Evolutionary conservation across 2,797 vertebrate species (phyloP), one percentile per base, ranked within the genome.

Genomic region (Cyclura pinguis): DNA sequence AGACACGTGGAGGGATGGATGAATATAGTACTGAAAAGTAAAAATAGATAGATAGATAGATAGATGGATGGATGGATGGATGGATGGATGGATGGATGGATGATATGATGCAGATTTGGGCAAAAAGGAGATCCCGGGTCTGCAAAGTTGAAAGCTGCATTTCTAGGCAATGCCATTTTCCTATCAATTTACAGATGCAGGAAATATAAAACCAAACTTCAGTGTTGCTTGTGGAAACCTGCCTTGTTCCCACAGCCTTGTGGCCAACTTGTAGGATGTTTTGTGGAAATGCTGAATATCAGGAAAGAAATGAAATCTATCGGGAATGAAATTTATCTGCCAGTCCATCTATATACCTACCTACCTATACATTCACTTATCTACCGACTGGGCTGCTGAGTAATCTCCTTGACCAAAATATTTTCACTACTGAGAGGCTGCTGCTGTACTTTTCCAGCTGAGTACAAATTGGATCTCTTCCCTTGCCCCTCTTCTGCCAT

Each of bases 391-490:
- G 55, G 20, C 13, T 4, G 22, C 38, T 35, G 57, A 62, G 16
- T 50, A 55, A 24, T 4, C 13, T 14, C 0, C 59, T 38, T 67
- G 59, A 80, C 29, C 57, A 57, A 38, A 67, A 20, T 16, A 3
- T 24, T 42, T 57, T 42, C 73, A 62, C 35, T 76, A 29, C 13
- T 62, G 55, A 55, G 55, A 47, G 72, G 35, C 35, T 83, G 8
- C 35, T 83, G 0, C 87, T 88, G 80, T 29, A 57, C 84, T 86
- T 76, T 78, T 64, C 87, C 87, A 0, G 2, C 42, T 93, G 92
- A 91, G 93, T 93, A 92, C 89, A 86, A 90, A 90, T 88, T 88
- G 81, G 77, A 90, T 95, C 29, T 91, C 89, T 74, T 32, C 20
- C 5, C 69, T 18, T 32, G 9, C 27, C 14, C 2, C 16, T 6